A percentile compares a stretch with the other conserved stretches of the same genome.
Conservation (phyloP, 2,797 vertebrate species). For the Falco berigora region DNA sequence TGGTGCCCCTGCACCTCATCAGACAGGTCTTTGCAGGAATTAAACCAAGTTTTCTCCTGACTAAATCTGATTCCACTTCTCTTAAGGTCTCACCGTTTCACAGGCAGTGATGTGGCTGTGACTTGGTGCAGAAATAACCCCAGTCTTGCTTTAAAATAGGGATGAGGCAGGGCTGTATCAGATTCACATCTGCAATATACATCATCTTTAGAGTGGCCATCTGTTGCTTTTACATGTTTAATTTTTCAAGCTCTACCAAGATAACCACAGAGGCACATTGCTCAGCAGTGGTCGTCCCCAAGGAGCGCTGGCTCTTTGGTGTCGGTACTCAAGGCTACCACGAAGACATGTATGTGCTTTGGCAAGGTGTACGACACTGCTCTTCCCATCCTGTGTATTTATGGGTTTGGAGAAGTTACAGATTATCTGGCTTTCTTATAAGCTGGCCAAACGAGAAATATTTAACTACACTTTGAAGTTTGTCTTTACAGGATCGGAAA, state of each 20-base stretch:
- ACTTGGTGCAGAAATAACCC: background rate
- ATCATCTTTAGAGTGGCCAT: background rate
- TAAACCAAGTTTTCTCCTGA: background rate
- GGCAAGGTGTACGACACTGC: background rate
- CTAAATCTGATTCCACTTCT: background rate
- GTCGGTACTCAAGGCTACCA: background rate
- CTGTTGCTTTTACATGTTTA: background rate
- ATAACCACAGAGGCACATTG: background rate
- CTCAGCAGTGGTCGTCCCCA: background rate
- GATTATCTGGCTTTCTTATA: background rate
- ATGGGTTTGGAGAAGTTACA: background rate
- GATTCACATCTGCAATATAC: background rate
- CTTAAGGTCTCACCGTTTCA: background rate
- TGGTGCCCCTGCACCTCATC: background rate
- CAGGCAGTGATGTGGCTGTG: background rate
- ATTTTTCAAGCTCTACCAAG: background rate
- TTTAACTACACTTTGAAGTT: background rate
- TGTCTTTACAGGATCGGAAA: background rate
- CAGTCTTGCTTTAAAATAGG: background rate
- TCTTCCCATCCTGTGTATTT: background rate
- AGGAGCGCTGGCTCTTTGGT: fast-evolving
- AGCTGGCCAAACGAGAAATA: background rate
- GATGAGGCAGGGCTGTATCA: background rate
- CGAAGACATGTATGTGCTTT: background rate
- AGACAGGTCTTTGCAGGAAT: background rate